Evolutionary conservation across 2,888 invertebrate species (phyloP).

Genomic region (Hydriomena furcata): DNA sequence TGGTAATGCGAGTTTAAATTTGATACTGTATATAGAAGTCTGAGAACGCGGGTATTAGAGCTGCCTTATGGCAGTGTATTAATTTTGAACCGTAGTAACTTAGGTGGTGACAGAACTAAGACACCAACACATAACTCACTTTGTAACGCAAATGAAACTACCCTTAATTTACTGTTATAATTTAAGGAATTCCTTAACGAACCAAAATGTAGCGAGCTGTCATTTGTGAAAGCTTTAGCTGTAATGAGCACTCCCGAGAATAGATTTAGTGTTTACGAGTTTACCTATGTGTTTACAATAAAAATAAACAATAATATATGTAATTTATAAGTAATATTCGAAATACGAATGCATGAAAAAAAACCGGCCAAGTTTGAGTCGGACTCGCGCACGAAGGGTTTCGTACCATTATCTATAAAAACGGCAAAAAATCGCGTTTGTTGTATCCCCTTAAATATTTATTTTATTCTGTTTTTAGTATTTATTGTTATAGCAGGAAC

Average conservation of each 20-base stretch:
- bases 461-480: no score
- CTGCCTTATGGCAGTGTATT: constrained; percentile 82
- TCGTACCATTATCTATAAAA: no score
- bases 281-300: not conserved
- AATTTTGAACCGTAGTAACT: constrained; percentile 84
- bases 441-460: no score
- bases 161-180: constrained; percentile 82
- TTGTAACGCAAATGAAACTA: constrained; percentile 82
- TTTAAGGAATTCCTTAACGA: constrained; percentile 78
- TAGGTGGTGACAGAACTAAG: constrained; percentile 83
- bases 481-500: no score
- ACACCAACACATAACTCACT: constrained; percentile 82
- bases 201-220: constrained; percentile 42
- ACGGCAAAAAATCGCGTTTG: no score
- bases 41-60: constrained; percentile 72
- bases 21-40: constrained; percentile 76
- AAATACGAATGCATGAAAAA: no score
- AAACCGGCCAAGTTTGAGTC: no score
- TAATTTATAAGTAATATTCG: no score
- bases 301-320: not conserved
- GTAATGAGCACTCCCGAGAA: constrained; percentile 17
- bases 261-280: constrained; percentile 3
- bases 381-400: no score
- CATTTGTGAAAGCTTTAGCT: constrained; percentile 23
- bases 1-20: constrained; percentile 58